Evolutionary conservation across 1,140 invertebrate genomes (phyloP).

Genomic region (Pseudomyrmex cubaensis): DNA sequence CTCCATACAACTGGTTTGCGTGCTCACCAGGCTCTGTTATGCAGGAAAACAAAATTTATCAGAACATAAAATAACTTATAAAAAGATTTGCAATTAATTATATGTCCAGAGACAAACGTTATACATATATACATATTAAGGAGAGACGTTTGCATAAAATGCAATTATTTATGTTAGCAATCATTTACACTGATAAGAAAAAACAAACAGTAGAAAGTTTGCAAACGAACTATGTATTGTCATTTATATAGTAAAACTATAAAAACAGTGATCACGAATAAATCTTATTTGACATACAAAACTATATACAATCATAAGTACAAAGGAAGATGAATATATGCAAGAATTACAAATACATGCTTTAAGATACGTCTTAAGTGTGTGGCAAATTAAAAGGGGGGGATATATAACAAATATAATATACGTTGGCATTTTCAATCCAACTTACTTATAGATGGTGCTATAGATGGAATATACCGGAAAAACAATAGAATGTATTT

Average conservation of each 20-base stretch:
- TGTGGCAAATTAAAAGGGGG: not conserved
- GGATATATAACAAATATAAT: slow-evolving; percentile 28
- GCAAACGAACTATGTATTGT: slow-evolving; percentile 14
- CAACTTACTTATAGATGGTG: slow-evolving; percentile 79
- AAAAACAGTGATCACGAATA: slow-evolving; percentile 1
- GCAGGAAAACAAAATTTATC: slow-evolving; percentile 23
- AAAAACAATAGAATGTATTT: slow-evolving; percentile 64
- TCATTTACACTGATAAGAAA: not conserved
- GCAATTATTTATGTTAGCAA: not conserved
- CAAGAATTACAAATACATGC: slow-evolving; percentile 57
- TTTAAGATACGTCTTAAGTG: not conserved
- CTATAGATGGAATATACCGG: slow-evolving; percentile 72
- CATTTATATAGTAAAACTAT: not conserved
- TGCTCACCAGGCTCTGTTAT: slow-evolving; percentile 86
- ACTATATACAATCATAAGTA: not conserved
- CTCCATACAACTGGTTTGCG: slow-evolving; percentile 90
- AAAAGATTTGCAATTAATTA: not conserved
- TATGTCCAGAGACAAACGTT: not conserved
- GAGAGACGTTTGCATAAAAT: not conserved
- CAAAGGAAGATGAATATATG: slow-evolving; percentile 1
- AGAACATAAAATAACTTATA: not conserved
- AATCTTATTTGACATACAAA: slow-evolving; percentile 26
- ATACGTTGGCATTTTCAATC: slow-evolving; percentile 16
- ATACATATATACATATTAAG: slow-evolving; percentile 39
- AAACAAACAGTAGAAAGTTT: slow-evolving; percentile 5